A percentile compares a stretch with the other conserved stretches of the same genome.
Conservation (phyloP, 2,113 vertebrate species). For the Mustela lutreola region DNA sequence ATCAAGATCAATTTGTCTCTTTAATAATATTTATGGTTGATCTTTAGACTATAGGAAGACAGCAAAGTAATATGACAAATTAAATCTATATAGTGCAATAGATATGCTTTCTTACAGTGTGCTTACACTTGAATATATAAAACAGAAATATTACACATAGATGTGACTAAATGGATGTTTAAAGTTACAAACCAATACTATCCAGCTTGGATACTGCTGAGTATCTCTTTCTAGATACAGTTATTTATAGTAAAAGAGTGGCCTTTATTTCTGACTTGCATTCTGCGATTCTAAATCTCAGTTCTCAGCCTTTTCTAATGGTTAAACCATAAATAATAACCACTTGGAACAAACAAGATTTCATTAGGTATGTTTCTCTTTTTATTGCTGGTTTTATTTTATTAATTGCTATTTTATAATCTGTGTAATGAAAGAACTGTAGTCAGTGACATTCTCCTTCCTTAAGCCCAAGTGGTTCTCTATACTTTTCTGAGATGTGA, state of each 20-base stretch:
- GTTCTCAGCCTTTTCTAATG: background rate
- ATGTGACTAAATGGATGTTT: background rate
- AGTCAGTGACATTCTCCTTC: background rate
- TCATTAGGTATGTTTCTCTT: rapidly evolving
- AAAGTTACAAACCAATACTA: background rate
- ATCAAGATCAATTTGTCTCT: rapidly evolving
- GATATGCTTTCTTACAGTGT: rapidly evolving
- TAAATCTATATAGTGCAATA: too few species aligned
- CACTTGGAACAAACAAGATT: background rate
- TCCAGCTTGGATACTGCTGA: too few species aligned
- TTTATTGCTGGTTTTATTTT: too few species aligned
- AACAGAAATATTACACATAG: too few species aligned
- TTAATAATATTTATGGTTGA: background rate
- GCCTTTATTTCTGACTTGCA: background rate
- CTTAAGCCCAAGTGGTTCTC: background rate
- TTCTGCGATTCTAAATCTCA: background rate
- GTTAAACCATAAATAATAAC: background rate
- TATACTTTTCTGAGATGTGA: background rate
- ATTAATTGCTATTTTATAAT: background rate
- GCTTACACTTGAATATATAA: background rate
- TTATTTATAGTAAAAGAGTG: too few species aligned
- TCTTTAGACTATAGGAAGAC: background rate
- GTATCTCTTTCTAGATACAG: background rate
- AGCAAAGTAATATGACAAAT: background rate
- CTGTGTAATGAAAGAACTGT: rapidly evolving